Percentiles rank a stretch among this genome's conserved stretches.
Evolutionary conservation across 2,888 invertebrate genomes (phyloP).

Genomic region (Chrysina gloriosa): DNA sequence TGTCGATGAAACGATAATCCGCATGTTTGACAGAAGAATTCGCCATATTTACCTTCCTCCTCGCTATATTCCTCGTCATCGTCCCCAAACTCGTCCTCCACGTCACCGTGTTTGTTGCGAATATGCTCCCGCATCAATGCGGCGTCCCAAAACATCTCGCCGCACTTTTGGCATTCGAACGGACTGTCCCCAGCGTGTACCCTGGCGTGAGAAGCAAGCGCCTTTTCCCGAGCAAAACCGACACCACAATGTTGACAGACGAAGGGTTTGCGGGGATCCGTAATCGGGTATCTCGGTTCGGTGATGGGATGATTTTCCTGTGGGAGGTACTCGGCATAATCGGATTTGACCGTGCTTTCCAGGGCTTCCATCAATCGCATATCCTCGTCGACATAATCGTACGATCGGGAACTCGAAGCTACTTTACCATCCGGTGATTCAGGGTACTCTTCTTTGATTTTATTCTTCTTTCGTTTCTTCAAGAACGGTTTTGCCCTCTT

Average conservation of each 20-base stretch:
- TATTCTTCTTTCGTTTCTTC: conserved; percentile 55
- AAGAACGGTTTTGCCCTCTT: conserved; percentile 55
- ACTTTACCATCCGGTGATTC: conserved; percentile 55
- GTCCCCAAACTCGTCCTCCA: conserved; percentile 56
- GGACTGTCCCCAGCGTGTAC: conserved; percentile 85
- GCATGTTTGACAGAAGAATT: conserved; percentile 77
- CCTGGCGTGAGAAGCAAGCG: conserved; percentile 80
- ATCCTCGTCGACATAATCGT: conserved; percentile 67
- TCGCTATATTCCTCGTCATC: conserved; percentile 70
- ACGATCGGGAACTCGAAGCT: conserved; percentile 60
- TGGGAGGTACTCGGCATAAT: conserved; percentile 56
- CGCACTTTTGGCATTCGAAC: conserved; percentile 82
- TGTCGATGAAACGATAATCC: conserved; percentile 83
- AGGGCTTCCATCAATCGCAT: conserved; percentile 66
- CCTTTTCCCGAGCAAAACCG: conserved; percentile 85
- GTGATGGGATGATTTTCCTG: conserved; percentile 51
- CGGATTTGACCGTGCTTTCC: conserved; percentile 58
- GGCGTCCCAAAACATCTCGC: conserved; percentile 84
- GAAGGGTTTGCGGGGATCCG: conserved; percentile 81
- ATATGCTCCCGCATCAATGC: conserved; percentile 71
- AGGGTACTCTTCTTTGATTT: conserved; percentile 58
- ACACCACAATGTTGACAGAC: conserved; percentile 83
- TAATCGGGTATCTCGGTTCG: conserved; percentile 67
- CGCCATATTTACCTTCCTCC: conserved; percentile 71
- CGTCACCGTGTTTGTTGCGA: conserved; percentile 69